phyloP scores from a whole-genome alignment of 2,888 invertebrate genomes.

The Drosophila hamatofila region DNA sequence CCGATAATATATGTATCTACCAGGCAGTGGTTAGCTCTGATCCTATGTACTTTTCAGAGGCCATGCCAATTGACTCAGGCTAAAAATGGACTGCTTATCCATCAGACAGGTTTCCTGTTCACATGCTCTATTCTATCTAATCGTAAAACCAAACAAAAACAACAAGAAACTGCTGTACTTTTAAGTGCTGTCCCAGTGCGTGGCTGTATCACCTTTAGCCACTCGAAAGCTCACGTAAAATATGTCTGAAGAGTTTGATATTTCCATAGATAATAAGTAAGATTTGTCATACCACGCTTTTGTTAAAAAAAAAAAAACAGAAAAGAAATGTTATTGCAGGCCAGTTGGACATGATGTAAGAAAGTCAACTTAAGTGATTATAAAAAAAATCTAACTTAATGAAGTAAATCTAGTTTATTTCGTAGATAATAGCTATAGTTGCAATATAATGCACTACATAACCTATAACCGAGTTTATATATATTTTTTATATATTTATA shows the following conservation, averaged over 20 bases:
- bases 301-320: neutral
- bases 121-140: conserved; percentile 63
- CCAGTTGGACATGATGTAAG: conserved; percentile 17
- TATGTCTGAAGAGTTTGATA: conserved; percentile 43
- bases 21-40: neutral
- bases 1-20: conserved; percentile 9
- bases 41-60: conserved; percentile 5
- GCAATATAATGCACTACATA: too few relatives aligned
- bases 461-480: too few relatives aligned
- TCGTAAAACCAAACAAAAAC: conserved; percentile 26
- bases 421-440: neutral
- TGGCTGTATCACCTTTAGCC: conserved; percentile 22
- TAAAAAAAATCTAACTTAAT: neutral
- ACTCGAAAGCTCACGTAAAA: conserved; percentile 38
- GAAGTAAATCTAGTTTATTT: neutral
- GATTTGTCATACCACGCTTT: conserved; percentile 5
- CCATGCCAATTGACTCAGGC: conserved; percentile 1
- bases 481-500: too few relatives aligned
- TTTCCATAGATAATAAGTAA: conserved; percentile 35
- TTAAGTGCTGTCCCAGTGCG: conserved; percentile 49
- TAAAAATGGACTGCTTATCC: conserved; percentile 23
- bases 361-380: conserved; percentile 4
- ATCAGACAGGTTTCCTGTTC: conserved; percentile 22
- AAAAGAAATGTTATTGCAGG: neutral
- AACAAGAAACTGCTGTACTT: conserved; percentile 12